Percentiles rank a stretch among this genome's conserved stretches.
These are phyloP conservation scores for Nomada ruficornis DNA, from an alignment of 2,888 invertebrate species.

Conservation along the genomic window DNA sequence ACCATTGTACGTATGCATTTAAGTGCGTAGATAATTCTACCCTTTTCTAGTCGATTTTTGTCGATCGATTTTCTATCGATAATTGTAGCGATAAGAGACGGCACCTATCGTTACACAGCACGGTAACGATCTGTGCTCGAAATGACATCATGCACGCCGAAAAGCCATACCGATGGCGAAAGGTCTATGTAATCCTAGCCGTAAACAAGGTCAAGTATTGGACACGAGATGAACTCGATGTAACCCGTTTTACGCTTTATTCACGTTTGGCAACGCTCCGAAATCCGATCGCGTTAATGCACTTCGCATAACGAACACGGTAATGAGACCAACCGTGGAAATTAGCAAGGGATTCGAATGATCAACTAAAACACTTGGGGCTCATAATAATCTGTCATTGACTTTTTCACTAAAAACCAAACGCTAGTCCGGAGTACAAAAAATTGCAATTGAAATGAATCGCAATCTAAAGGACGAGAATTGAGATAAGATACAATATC, in stretches of 20 bases:
- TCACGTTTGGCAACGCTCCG: slow-evolving; percentile 25
- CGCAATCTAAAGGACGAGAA: no score
- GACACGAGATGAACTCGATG: slow-evolving; percentile 28
- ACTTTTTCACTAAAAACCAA: neutral
- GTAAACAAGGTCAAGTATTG: slow-evolving; percentile 49
- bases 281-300: slow-evolving; percentile 19
- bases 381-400: neutral
- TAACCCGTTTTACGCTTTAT: slow-evolving; percentile 7
- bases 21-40: neutral
- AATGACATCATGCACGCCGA: slow-evolving; percentile 2
- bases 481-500: no score
- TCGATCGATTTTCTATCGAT: no score
- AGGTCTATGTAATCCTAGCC: slow-evolving; percentile 19
- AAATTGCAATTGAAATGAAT: no score
- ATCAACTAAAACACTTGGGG: neutral
- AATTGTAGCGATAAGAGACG: slow-evolving; percentile 19
- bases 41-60: neutral
- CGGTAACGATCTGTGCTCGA: neutral
- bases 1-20: no score
- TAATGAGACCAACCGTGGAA: neutral
- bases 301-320: neutral
- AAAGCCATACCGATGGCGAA: slow-evolving; percentile 22
- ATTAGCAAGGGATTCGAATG: neutral
- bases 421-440: no score
- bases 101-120: neutral